Percentiles rank a stretch among this genome's conserved stretches.
Conservation (phyloP, 1,140 invertebrate species). For the Ostrea denselamellosa region DNA sequence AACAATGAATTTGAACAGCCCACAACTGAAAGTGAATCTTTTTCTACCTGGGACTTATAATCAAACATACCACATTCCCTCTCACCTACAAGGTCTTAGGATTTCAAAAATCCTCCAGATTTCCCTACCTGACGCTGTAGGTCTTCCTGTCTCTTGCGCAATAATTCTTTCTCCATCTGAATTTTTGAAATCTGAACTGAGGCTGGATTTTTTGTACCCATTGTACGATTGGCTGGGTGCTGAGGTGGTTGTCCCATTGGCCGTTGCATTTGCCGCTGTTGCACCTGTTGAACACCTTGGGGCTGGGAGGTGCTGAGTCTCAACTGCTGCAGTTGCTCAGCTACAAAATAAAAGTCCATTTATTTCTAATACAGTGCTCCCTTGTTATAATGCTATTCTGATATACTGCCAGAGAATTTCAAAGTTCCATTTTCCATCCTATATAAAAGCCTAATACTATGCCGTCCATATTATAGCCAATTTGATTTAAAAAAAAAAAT, state of each 20-base stretch:
- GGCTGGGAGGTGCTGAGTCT: constrained; percentile 45
- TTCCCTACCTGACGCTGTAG: constrained; percentile 87
- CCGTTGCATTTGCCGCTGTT: constrained; percentile 55
- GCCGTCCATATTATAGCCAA: too few species aligned
- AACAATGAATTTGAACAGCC: too few species aligned
- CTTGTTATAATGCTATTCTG: too few species aligned
- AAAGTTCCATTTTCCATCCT: too few species aligned
- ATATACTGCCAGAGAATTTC: too few species aligned
- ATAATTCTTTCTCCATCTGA: constrained; percentile 89
- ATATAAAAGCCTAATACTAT: too few species aligned
- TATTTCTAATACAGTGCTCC: neutral
- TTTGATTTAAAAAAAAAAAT: too few species aligned
- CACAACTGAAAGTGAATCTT: too few species aligned
- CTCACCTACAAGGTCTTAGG: too few species aligned
- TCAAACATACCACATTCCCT: too few species aligned
- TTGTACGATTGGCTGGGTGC: constrained; percentile 33
- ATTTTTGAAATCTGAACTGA: constrained; percentile 80
- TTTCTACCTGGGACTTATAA: too few species aligned
- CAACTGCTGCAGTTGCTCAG: constrained; percentile 60
- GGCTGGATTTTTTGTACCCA: constrained; percentile 33
- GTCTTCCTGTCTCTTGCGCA: constrained; percentile 92
- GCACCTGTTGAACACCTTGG: neutral
- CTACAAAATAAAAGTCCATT: constrained; percentile 38
- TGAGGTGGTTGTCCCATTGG: constrained; percentile 74
- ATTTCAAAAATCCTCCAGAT: neutral